phyloP scores from a whole-genome alignment of 2,797 vertebrate species.

The Hyperoplus lanceolatus region DNA sequence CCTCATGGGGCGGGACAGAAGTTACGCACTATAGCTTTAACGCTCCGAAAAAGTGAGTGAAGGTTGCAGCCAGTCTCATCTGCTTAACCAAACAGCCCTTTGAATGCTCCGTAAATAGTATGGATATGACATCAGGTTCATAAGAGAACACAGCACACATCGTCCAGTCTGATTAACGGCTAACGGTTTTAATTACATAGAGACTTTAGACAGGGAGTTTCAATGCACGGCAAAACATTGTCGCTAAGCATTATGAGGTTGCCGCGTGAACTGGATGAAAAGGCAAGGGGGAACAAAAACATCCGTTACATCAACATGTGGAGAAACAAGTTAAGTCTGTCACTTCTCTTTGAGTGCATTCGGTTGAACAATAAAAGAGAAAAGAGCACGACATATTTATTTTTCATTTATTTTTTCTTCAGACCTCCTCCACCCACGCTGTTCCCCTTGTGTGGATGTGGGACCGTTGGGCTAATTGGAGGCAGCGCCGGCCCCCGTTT shows the following conservation, averaged over 20 bases:
- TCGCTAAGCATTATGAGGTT: not conserved
- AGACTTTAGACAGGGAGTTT: not conserved
- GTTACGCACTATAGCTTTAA: no score
- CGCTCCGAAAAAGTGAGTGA: slow-evolving; percentile 29
- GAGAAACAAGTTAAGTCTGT: not conserved
- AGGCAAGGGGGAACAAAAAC: not conserved
- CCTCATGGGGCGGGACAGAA: no score
- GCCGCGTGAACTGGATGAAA: not conserved
- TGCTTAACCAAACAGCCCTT: slow-evolving; percentile 15
- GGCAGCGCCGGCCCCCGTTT: slow-evolving; percentile 64
- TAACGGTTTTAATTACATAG: slow-evolving; percentile 16
- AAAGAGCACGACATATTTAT: not conserved
- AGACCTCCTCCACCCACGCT: slow-evolving; percentile 19
- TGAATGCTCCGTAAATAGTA: slow-evolving; percentile 8
- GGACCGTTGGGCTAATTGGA: slow-evolving; percentile 70
- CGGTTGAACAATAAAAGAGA: not conserved
- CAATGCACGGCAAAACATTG: slow-evolving; percentile 7
- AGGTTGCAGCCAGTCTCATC: slow-evolving; percentile 34
- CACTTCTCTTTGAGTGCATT: slow-evolving; percentile 10
- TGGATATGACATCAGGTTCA: slow-evolving; percentile 40
- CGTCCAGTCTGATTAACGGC: slow-evolving; percentile 38
- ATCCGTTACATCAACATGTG: not conserved
- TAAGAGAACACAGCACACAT: slow-evolving; percentile 44
- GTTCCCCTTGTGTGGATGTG: slow-evolving; percentile 36
- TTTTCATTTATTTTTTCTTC: slow-evolving; percentile 11